A percentile compares a stretch with the other conserved stretches of the same genome.
Evolutionary conservation across 92 coral and sea anemone genomes (phyloP).

Genomic region (Nematostella vectensis): DNA sequence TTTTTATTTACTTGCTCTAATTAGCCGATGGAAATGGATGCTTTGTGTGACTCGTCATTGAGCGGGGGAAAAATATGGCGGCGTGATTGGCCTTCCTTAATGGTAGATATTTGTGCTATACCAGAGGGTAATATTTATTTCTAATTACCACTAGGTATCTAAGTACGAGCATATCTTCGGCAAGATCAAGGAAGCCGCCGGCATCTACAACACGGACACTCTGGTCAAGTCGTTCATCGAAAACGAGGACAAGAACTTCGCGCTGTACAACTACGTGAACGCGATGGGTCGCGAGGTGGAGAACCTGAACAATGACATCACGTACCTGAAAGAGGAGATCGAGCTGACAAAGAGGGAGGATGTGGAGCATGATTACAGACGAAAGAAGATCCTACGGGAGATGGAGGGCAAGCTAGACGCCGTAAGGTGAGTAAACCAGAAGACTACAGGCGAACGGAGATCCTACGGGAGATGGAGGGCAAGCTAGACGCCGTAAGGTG

Average conservation of each 20-base stretch:
- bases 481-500: no score
- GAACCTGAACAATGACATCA: constrained; percentile 65
- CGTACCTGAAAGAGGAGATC: constrained; percentile 54
- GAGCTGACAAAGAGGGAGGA: constrained; percentile 55
- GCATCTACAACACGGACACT: constrained; percentile 64
- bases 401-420: constrained; percentile 58
- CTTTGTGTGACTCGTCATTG: no score
- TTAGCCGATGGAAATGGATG: no score
- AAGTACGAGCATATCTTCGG: constrained; percentile 85
- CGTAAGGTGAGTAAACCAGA: no score
- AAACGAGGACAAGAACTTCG: constrained; percentile 92
- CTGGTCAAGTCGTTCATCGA: constrained; percentile 80
- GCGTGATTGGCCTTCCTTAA: no score
- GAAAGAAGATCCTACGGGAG: constrained; percentile 68
- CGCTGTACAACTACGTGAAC: constrained; percentile 89
- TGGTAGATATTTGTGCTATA: no score
- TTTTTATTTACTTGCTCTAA: no score
- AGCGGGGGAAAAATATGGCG: no score
- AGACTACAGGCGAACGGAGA: no score
- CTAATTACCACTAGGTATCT: constrained; percentile 45
- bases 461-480: no score
- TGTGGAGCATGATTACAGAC: constrained; percentile 57
- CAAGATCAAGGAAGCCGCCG: constrained; percentile 84
- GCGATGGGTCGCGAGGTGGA: constrained; percentile 82
- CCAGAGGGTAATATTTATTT: no score